phyloP scores from a whole-genome alignment of 2,888 invertebrate species.

The Stegophylla sp. region DNA sequence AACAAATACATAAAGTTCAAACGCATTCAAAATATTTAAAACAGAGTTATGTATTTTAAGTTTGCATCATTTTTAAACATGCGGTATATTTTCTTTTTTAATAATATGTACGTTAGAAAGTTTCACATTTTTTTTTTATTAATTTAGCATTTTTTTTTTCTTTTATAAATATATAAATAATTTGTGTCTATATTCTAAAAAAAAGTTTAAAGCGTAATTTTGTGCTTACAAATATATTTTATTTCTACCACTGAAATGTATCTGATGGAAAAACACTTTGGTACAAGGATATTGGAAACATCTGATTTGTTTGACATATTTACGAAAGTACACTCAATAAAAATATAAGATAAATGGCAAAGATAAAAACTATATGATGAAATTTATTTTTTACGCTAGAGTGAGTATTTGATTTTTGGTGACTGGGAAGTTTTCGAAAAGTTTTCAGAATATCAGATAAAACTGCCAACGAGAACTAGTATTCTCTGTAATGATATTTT shows the following conservation, averaged over 20 bases:
- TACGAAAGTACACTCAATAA: background rate
- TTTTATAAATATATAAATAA: no score
- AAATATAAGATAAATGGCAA: background rate
- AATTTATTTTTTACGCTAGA: constrained; percentile 10
- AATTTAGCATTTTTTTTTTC: no score
- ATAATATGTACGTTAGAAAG: no score
- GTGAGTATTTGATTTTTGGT: background rate
- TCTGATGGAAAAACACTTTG: background rate
- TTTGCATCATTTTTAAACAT: background rate
- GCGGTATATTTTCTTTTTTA: background rate
- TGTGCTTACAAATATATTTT: background rate
- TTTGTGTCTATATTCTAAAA: no score
- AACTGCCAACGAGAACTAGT: background rate
- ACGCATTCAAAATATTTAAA: background rate
- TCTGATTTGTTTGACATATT: background rate
- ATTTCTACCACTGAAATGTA: background rate
- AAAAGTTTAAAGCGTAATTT: no score
- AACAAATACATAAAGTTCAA: no score
- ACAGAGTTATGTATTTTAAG: background rate
- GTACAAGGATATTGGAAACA: background rate
- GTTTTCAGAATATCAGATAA: constrained; percentile 2
- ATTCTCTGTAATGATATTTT: background rate
- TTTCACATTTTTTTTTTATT: no score
- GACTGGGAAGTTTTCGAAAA: background rate
- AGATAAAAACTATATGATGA: background rate